Conservation (phyloP, 2,888 invertebrate genomes). For the Empis stercorea region DNA sequence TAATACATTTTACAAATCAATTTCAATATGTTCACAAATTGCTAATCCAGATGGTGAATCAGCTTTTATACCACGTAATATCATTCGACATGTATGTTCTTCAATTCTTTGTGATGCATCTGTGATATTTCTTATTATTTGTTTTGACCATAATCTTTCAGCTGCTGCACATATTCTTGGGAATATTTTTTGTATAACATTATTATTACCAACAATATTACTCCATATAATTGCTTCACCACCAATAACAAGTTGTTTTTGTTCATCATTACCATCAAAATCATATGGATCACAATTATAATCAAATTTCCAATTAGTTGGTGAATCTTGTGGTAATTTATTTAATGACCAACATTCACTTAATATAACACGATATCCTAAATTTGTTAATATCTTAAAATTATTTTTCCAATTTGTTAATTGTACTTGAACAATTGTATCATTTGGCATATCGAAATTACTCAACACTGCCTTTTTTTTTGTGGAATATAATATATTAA, state of each 20-base stretch:
- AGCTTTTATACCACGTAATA: conserved; percentile 47
- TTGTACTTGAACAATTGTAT: conserved; percentile 78
- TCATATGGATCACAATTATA: conserved; percentile 57
- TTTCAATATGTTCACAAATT: conserved; percentile 33
- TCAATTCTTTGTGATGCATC: conserved; percentile 50
- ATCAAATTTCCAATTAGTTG: conserved; percentile 56
- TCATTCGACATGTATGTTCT: conserved; percentile 55
- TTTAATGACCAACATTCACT: conserved; percentile 77
- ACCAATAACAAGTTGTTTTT: conserved; percentile 61
- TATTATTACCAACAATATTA: conserved; percentile 63
- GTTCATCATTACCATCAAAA: conserved; percentile 37
- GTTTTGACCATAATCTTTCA: conserved; percentile 68
- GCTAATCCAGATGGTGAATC: conserved; percentile 52
- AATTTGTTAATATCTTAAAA: conserved; percentile 40
- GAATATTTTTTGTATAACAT: conserved; percentile 54
- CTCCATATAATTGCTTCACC: conserved; percentile 93
- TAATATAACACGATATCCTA: conserved; percentile 52
- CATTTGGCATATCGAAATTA: conserved; percentile 40
- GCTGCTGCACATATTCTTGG: conserved; percentile 77
- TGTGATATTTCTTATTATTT: conserved; percentile 15
- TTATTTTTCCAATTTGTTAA: conserved; percentile 28
- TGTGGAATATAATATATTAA: too few species aligned
- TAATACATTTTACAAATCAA: too few species aligned
- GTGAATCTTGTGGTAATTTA: conserved; percentile 49
- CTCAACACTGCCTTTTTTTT: conserved; percentile 20